These are phyloP conservation scores for Cebidichthys violaceus DNA, from an alignment of 2,113 vertebrate species.

Conservation along the genomic window DNA sequence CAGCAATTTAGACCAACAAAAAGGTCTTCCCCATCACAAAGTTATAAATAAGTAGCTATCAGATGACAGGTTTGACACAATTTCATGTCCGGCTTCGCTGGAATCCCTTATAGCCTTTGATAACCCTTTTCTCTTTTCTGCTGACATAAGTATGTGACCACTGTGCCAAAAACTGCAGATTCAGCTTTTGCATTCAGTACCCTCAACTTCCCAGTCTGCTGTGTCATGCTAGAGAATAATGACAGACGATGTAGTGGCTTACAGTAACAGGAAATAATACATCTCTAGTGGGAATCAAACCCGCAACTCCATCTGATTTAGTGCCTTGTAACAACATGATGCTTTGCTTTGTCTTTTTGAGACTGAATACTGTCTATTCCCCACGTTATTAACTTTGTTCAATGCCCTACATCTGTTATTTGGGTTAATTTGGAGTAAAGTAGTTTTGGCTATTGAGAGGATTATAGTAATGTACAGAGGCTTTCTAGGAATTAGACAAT, in stretches of 20 bases:
- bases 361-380: not conserved
- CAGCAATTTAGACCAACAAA: slow-evolving; percentile 8
- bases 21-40: slow-evolving; percentile 36
- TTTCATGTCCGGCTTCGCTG: slow-evolving; percentile 52
- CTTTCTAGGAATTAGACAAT: slow-evolving; percentile 22
- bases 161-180: slow-evolving; percentile 45
- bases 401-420: not conserved
- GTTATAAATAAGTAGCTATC: slow-evolving; percentile 39
- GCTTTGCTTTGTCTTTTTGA: not conserved
- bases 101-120: slow-evolving; percentile 44
- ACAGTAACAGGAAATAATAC: slow-evolving; percentile 12
- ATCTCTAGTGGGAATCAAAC: not conserved
- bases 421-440: not conserved
- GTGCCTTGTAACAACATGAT: slow-evolving; percentile 3
- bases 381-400: not conserved
- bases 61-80: slow-evolving; percentile 55
- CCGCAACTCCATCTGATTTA: not conserved
- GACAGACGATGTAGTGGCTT: not conserved
- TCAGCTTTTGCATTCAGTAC: slow-evolving; percentile 34
- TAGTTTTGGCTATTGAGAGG: not conserved
- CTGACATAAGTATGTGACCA: slow-evolving; percentile 47
- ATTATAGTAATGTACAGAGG: not conserved
- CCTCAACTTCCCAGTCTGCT: slow-evolving; percentile 37
- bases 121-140: slow-evolving; percentile 51
- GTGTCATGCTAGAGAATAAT: slow-evolving; percentile 58